Base-by-base conservation (phyloP, 1,140 invertebrate species). In the Drepana arcuata region DNA sequence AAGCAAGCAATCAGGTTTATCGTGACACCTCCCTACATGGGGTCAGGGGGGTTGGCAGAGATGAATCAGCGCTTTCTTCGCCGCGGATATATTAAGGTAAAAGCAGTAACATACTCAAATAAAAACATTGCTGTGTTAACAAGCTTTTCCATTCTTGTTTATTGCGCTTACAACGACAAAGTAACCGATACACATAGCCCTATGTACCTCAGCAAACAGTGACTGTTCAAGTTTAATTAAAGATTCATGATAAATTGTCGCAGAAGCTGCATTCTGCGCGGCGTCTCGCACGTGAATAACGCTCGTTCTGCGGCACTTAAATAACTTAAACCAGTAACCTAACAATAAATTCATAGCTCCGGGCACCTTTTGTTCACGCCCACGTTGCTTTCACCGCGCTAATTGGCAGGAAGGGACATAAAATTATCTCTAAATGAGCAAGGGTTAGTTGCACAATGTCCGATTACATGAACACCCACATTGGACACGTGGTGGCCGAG, bases 181-280 rank as follows among this genome's bases (percentile, higher is more conserved):
- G n/a, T n/a, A n/a, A n/a, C n/a, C n/a, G n/a, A n/a, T n/a, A n/a
- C n/a, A n/a, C n/a, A n/a, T n/a, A n/a, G n/a, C n/a, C n/a, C n/a
- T n/a, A n/a, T n/a, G 61, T 47, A 25, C 54, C 41, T 34, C 38
- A 37, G 60, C 54, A 48, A 65, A 56, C 60, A 72, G 63, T 69
- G 58, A 65, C 59, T 59, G 66, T 54, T 71, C 67, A 77, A 81
- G 67, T 81, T 79, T 79, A 82, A 82, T 75, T 78, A 82, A 82
- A 79, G 72, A 82, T 79, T 82, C 72, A 78, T 75, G 74, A 82
- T 78, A 78, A 75, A 82, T 82, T 72, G 71, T 77, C 64, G 63
- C 54, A 67, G 70, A 72, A 69, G 71, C 67, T 74, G 75, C 75
- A 77, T 75, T 75, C 70, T 66, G 55, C 58, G 61, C 59, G 42